Percentiles rank a stretch among this genome's conserved stretches.
Conservation (phyloP, 2,797 vertebrate species). For the Acanthornis magna region DNA sequence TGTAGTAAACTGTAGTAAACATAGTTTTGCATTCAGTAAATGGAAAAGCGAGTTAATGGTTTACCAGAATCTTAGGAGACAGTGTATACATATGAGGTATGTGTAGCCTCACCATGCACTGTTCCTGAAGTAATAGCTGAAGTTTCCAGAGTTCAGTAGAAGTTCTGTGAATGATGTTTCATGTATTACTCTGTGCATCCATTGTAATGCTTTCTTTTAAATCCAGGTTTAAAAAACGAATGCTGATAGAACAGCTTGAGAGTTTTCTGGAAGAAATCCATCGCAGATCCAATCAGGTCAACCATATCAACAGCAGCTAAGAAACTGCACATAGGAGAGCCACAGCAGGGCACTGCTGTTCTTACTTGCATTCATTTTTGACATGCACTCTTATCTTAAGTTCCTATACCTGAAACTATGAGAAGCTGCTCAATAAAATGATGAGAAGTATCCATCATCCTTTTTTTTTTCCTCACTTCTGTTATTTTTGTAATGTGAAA, state of each 20-base stretch:
- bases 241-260: slow-evolving; percentile 95
- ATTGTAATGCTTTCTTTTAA: slow-evolving; percentile 6
- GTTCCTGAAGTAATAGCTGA: background rate
- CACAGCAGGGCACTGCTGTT: slow-evolving; percentile 64
- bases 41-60: background rate
- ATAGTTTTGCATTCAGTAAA: background rate
- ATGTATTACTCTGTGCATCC: background rate
- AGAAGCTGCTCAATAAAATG: slow-evolving; percentile 64
- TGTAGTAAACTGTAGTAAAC: background rate
- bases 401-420: slow-evolving; percentile 63
- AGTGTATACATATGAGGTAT: rapidly evolving
- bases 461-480: slow-evolving; percentile 62
- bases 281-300: slow-evolving; percentile 86
- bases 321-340: slow-evolving; percentile 53
- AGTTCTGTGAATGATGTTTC: background rate
- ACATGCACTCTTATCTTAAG: slow-evolving; percentile 72
- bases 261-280: slow-evolving; percentile 95
- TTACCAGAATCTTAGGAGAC: background rate
- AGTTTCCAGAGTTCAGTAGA: background rate
- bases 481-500: slow-evolving; percentile 80
- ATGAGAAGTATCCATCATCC: slow-evolving; percentile 56
- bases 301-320: slow-evolving; percentile 85
- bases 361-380: slow-evolving; percentile 76
- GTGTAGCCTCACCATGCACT: background rate
- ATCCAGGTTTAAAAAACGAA: slow-evolving; percentile 94